Percentiles rank a stretch among this genome's conserved stretches.
Conservation (phyloP, 2,113 vertebrate species). For the Ivindomyrus marchei region DNA sequence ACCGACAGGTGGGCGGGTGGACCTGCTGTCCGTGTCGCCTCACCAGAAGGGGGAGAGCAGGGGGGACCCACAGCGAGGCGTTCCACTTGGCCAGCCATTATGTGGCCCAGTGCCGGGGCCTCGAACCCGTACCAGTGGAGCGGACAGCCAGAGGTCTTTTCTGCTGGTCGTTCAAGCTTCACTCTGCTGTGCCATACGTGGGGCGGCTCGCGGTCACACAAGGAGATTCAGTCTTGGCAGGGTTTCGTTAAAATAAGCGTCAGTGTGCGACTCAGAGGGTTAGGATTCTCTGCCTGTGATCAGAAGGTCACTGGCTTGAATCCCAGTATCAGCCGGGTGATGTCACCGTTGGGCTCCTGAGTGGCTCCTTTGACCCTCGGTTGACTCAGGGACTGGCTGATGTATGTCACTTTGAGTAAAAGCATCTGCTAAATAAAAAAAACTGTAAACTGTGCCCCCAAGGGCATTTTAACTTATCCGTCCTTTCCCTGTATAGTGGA, state of each 20-base stretch:
- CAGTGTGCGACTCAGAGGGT: not conserved
- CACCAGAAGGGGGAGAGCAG: not conserved
- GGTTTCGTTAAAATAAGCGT: not conserved
- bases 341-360: not conserved
- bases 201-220: not conserved
- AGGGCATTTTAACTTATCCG: not conserved
- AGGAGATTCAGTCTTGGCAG: not conserved
- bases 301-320: not conserved
- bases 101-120: not conserved
- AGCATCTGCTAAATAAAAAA: not conserved
- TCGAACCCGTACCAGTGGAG: not conserved
- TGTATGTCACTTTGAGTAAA: not conserved
- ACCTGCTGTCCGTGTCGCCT: not conserved
- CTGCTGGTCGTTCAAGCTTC: not conserved
- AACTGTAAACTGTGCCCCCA: not conserved
- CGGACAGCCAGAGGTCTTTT: not conserved
- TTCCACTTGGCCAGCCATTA: not conserved
- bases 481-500: not conserved
- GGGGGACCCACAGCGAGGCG: not conserved
- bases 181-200: not conserved
- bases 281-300: not conserved
- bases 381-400: not conserved
- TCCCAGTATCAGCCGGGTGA: not conserved
- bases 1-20: constrained; percentile 72
- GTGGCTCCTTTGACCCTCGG: not conserved